Evolutionary conservation across 2,797 vertebrate genomes (phyloP).

Genomic region (Smutsia gigantea): DNA sequence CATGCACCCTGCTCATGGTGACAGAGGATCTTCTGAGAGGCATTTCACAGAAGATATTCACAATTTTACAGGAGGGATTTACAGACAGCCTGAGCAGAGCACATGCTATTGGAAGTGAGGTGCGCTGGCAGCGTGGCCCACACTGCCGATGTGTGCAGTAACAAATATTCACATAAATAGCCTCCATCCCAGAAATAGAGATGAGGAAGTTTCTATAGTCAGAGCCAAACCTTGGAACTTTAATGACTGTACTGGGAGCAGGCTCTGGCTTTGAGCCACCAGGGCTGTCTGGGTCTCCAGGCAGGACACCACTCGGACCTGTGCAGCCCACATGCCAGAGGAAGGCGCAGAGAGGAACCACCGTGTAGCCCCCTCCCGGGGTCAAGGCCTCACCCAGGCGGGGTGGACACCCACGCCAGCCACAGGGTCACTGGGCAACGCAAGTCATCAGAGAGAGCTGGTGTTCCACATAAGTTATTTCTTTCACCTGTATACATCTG

Average conservation of each 20-base stretch:
- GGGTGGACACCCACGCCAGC: accelerated
- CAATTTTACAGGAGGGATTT: background rate
- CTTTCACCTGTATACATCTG: background rate
- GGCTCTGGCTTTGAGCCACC: too few species aligned
- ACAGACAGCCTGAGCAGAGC: background rate
- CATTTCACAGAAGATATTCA: background rate
- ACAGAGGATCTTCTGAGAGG: background rate
- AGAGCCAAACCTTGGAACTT: background rate
- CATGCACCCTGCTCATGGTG: background rate
- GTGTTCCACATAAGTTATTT: too few species aligned
- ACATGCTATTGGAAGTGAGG: background rate
- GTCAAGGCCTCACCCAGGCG: accelerated
- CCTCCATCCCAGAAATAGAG: background rate
- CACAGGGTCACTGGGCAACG: accelerated
- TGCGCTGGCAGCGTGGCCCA: background rate
- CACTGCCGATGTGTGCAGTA: background rate
- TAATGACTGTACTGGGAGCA: background rate
- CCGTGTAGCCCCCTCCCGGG: accelerated
- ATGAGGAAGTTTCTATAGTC: background rate
- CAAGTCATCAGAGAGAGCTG: too few species aligned
- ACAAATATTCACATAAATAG: background rate
- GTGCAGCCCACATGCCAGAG: accelerated
- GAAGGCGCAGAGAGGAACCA: accelerated
- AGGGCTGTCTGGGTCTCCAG: accelerated
- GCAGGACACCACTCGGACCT: accelerated